Conservation (phyloP, 2,113 vertebrate genomes). For the Channa argus region DNA sequence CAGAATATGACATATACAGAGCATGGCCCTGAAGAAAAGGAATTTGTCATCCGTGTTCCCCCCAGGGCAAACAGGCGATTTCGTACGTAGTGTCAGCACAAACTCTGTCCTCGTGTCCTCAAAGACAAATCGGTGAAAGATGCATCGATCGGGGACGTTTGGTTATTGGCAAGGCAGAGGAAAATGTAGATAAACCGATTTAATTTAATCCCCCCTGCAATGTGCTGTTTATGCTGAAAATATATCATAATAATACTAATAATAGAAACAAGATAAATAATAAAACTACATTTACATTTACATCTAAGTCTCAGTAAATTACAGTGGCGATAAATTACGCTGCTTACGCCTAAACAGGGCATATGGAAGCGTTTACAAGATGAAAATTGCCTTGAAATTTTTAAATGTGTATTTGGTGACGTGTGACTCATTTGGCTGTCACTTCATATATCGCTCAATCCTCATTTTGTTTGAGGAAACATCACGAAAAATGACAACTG, state of each 20-base stretch:
- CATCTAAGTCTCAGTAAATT: slow-evolving; percentile 36
- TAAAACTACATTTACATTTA: slow-evolving; percentile 4
- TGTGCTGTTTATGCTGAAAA: not conserved
- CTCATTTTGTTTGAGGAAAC: slow-evolving; percentile 47
- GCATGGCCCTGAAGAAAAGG: slow-evolving; percentile 30
- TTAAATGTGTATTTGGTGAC: slow-evolving; percentile 64
- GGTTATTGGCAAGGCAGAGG: slow-evolving; percentile 53
- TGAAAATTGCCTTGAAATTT: slow-evolving; percentile 40
- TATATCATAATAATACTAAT: not conserved
- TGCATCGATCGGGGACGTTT: slow-evolving; percentile 49
- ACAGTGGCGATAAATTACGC: not conserved
- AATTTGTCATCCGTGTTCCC: slow-evolving; percentile 1
- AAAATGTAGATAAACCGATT: slow-evolving; percentile 63
- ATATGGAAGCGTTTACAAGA: slow-evolving; percentile 65
- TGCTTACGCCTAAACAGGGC: slow-evolving; percentile 26
- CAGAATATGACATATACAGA: not conserved
- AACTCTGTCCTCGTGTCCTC: slow-evolving; percentile 52
- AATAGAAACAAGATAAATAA: not conserved
- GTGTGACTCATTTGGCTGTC: slow-evolving; percentile 71
- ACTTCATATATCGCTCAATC: slow-evolving; percentile 62
- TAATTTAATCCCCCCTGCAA: slow-evolving; percentile 43
- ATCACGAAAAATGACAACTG: slow-evolving; percentile 52
- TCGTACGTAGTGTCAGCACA: slow-evolving; percentile 30
- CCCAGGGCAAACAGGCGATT: not conserved
- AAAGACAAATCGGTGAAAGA: slow-evolving; percentile 21